phyloP scores from a whole-genome alignment of 2,888 invertebrate species.

The Dicranocentrus wangi region DNA sequence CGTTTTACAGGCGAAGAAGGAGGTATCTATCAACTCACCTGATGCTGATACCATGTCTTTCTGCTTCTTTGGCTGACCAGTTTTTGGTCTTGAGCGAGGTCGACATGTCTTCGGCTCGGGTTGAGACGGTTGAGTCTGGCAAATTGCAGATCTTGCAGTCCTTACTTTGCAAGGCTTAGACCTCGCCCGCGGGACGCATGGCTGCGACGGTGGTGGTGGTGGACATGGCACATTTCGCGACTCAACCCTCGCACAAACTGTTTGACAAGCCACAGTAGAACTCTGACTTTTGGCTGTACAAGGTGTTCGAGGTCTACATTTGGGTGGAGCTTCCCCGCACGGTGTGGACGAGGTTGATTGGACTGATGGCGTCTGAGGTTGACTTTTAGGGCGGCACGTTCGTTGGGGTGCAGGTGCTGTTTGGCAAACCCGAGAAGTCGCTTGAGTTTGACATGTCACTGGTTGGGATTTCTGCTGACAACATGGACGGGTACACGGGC shows the following conservation, averaged over 20 bases:
- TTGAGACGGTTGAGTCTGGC: constrained; percentile 13
- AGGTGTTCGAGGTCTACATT: neutral
- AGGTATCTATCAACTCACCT: too few species aligned
- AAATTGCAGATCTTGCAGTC: constrained; percentile 25
- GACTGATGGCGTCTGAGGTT: too few species aligned
- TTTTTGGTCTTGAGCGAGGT: neutral
- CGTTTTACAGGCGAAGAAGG: too few species aligned
- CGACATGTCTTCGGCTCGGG: too few species aligned
- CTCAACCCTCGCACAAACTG: neutral
- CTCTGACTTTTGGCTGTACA: neutral
- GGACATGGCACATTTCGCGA: neutral
- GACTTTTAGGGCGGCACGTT: too few species aligned
- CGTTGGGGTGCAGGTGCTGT: too few species aligned
- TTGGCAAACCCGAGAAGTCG: too few species aligned
- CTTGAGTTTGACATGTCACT: too few species aligned
- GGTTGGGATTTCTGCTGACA: too few species aligned
- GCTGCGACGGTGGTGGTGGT: constrained; percentile 5
- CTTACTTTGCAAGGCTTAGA: neutral
- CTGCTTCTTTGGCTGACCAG: neutral
- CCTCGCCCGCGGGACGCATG: too few species aligned
- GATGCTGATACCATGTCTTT: neutral
- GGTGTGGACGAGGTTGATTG: too few species aligned
- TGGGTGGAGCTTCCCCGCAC: neutral
- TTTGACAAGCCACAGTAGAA: neutral
- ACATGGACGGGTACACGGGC: too few species aligned